A percentile compares a stretch with the other conserved stretches of the same genome.
Evolutionary conservation across 2,888 invertebrate genomes (phyloP).

Genomic region (Scaeva pyrastri): DNA sequence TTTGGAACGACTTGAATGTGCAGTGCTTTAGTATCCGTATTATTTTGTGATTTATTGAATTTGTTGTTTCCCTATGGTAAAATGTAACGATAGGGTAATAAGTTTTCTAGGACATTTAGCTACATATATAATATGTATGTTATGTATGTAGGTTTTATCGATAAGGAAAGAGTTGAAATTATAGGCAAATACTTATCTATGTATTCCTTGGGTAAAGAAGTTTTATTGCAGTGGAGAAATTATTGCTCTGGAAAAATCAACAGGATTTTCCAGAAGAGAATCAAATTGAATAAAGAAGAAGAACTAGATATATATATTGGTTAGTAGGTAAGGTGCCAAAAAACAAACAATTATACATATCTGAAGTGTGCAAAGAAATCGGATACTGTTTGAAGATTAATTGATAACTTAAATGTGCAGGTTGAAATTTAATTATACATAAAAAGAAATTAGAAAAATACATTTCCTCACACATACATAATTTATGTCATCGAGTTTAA

Average conservation of each 20-base stretch:
- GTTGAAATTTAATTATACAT: too few relatives aligned
- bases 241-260: slow-evolving; percentile 48
- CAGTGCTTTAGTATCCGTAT: slow-evolving; percentile 1
- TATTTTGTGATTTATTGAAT: slow-evolving; percentile 62
- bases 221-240: not conserved
- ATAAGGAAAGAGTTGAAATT: slow-evolving; percentile 2
- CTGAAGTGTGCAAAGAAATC: too few relatives aligned
- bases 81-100: slow-evolving; percentile 25
- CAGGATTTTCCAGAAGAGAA: slow-evolving; percentile 26
- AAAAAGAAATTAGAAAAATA: too few relatives aligned
- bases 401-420: too few relatives aligned
- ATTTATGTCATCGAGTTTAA: too few relatives aligned
- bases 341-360: too few relatives aligned
- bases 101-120: slow-evolving; percentile 37
- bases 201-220: not conserved
- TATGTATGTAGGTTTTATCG: slow-evolving; percentile 26
- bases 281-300: slow-evolving; percentile 1
- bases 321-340: not conserved
- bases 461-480: too few relatives aligned
- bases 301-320: not conserved
- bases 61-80: slow-evolving; percentile 44
- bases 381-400: too few relatives aligned
- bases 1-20: slow-evolving; percentile 2
- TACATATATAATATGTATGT: too few relatives aligned
- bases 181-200: slow-evolving; percentile 17